phyloP scores from a whole-genome alignment of 2,888 invertebrate species.

The Synergus itoensis region DNA sequence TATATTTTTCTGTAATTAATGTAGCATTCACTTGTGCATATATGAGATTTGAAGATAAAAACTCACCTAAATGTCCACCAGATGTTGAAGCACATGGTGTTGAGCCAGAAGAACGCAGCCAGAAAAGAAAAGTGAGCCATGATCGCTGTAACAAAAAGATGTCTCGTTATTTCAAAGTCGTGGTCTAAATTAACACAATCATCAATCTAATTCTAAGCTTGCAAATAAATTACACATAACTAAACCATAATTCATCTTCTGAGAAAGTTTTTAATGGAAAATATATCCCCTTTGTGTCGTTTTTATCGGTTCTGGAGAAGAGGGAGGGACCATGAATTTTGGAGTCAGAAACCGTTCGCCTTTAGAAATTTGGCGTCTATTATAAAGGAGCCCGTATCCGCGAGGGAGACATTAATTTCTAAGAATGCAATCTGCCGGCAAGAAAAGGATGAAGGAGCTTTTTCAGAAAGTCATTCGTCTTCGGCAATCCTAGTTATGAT shows the following conservation, averaged over 20 bases:
- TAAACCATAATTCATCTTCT: background rate
- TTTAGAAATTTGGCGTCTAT: conserved; percentile 66
- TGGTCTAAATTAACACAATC: background rate
- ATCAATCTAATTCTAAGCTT: background rate
- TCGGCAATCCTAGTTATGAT: background rate
- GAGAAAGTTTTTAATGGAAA: background rate
- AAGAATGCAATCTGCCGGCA: conserved; percentile 66
- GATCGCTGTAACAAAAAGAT: conserved; percentile 83
- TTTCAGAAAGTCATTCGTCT: conserved; percentile 26
- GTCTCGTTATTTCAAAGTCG: conserved; percentile 23
- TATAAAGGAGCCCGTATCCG: conserved; percentile 60
- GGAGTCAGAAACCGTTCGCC: conserved; percentile 67
- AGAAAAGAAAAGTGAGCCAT: conserved; percentile 93
- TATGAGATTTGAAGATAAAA: conserved; percentile 54
- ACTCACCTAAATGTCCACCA: conserved; percentile 95
- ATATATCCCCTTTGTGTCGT: conserved; percentile 20
- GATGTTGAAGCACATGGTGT: conserved; percentile 96
- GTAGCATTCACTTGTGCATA: background rate
- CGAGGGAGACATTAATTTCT: conserved; percentile 68
- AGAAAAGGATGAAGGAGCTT: conserved; percentile 43
- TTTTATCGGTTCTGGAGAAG: conserved; percentile 46
- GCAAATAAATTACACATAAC: background rate
- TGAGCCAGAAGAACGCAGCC: conserved; percentile 95
- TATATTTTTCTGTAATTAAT: conserved; percentile 12
- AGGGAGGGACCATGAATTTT: conserved; percentile 68